phyloP scores from a whole-genome alignment of 2,797 vertebrate species.

The Siniperca scherzeri region DNA sequence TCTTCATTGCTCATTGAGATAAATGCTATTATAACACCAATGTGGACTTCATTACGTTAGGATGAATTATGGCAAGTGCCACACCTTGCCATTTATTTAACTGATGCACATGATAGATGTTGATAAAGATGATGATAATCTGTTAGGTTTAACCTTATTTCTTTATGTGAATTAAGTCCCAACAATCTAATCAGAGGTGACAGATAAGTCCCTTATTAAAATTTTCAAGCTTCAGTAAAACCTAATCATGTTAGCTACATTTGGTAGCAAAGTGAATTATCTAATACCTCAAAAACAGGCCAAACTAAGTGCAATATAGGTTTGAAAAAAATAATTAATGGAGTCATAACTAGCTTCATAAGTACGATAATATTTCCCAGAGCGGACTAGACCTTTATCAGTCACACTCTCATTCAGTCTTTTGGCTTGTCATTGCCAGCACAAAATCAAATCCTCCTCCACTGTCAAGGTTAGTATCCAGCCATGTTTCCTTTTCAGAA shows the following conservation, averaged over 20 bases:
- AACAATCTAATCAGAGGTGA: constrained; percentile 13
- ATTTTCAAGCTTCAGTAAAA: not conserved
- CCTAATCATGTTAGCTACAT: not conserved
- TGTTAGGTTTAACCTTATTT: constrained; percentile 23
- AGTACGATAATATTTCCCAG: constrained; percentile 46
- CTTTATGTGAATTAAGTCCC: not conserved
- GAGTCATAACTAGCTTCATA: constrained; percentile 19
- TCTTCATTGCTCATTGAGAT: constrained; percentile 4
- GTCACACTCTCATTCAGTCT: constrained; percentile 17
- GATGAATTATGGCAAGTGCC: not conserved
- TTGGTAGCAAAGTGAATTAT: not conserved
- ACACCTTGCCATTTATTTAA: constrained; percentile 4
- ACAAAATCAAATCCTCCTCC: constrained; percentile 56
- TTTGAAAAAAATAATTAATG: not conserved
- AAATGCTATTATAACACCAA: not conserved
- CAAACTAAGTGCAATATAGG: not conserved
- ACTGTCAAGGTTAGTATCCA: constrained; percentile 61
- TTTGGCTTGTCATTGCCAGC: constrained; percentile 23
- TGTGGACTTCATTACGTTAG: not conserved
- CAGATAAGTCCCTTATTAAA: not conserved
- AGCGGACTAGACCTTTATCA: constrained; percentile 6
- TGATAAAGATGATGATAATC: constrained; percentile 13
- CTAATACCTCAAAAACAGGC: not conserved
- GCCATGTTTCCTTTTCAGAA: constrained; percentile 55
- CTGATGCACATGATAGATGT: not conserved